These are phyloP conservation scores for Gadus chalcogrammus DNA, from an alignment of 2,113 vertebrate species.

Conservation along the genomic window DNA sequence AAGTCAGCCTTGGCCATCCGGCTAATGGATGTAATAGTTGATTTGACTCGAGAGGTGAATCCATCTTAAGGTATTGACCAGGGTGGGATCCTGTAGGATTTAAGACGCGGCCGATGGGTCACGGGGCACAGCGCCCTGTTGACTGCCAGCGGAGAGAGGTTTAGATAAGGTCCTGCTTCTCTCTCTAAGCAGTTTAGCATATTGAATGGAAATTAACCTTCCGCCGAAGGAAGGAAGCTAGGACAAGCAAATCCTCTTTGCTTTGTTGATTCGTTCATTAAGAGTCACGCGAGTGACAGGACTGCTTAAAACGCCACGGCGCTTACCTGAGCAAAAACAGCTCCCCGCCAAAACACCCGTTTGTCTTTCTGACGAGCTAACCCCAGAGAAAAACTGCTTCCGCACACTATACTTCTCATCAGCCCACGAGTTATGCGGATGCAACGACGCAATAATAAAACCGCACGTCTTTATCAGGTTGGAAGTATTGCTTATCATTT, in stretches of 20 bases:
- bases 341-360: no score
- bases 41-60: conserved; percentile 71
- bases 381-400: no score
- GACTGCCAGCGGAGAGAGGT: conserved; percentile 23
- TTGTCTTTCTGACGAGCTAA: no score
- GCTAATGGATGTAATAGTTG: conserved; percentile 75
- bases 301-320: conserved; percentile 29
- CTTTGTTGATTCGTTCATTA: conserved; percentile 60
- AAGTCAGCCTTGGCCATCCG: conserved; percentile 57
- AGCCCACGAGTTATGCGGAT: no score
- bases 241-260: conserved; percentile 59
- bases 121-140: conserved; percentile 28
- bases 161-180: conserved; percentile 46
- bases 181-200: conserved; percentile 57
- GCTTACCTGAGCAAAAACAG: conserved; percentile 26
- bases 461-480: no score
- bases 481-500: no score
- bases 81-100: conserved; percentile 60
- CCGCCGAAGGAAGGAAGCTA: conserved; percentile 33
- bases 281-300: conserved; percentile 24
- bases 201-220: conserved; percentile 68
- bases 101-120: conserved; percentile 50
- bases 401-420: no score
- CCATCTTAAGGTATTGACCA: conserved; percentile 68
- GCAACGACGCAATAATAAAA: no score